These are phyloP conservation scores for Apamea monoglypha DNA, from an alignment of 2,888 invertebrate genomes.

Conservation along the genomic window DNA sequence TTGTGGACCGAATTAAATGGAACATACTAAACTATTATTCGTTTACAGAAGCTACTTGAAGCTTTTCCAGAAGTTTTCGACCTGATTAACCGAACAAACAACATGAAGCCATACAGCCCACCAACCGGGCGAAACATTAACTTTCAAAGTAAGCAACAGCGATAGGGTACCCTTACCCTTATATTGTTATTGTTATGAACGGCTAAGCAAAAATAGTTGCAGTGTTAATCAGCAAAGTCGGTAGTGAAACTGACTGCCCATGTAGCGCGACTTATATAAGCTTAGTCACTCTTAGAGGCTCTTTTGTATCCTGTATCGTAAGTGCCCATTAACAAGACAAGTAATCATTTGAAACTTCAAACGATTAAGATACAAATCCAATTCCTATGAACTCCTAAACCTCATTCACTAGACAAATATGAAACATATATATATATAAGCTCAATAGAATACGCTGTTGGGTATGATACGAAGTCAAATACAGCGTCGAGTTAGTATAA, in stretches of 20 bases:
- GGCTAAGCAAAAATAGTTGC: not conserved
- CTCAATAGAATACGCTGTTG: not conserved
- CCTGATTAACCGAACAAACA: not conserved
- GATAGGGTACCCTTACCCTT: not conserved
- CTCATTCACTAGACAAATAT: not conserved
- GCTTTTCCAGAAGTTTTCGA: not conserved
- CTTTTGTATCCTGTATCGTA: not conserved
- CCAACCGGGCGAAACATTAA: not conserved
- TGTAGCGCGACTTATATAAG: not conserved
- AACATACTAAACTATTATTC: not conserved
- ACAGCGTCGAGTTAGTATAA: not conserved
- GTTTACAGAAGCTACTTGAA: not conserved
- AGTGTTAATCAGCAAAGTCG: not conserved
- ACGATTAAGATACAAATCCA: not conserved
- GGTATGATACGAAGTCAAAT: conserved; percentile 19
- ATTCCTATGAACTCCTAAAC: not conserved
- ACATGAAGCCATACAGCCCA: not conserved
- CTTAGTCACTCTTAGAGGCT: not conserved
- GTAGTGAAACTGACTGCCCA: not conserved
- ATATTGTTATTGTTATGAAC: not conserved
- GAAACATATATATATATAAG: not conserved
- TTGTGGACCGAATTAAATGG: not conserved
- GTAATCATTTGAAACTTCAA: not conserved
- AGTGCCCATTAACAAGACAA: not conserved
- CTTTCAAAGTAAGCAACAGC: not conserved